phyloP scores from a whole-genome alignment of 2,888 invertebrate genomes.

The Drosophila pegasa region DNA sequence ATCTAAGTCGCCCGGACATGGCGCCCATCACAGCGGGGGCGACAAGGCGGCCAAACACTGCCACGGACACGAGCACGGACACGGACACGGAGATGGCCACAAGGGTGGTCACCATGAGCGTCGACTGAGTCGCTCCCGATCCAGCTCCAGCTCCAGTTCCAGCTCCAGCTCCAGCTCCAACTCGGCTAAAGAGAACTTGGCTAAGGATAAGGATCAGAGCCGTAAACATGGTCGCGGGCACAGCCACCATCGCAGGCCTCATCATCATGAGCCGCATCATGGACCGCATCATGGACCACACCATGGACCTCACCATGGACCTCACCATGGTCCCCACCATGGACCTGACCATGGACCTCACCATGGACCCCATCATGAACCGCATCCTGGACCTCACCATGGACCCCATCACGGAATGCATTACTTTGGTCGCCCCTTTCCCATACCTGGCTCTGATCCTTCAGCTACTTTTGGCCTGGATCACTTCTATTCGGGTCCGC shows the following conservation, averaged over 20 bases:
- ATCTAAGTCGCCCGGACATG: slow-evolving; percentile 38
- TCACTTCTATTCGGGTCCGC: too few species aligned
- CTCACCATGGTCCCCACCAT: slow-evolving; percentile 3
- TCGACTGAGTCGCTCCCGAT: slow-evolving; percentile 46
- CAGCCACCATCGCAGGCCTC: slow-evolving; percentile 11
- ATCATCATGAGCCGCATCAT: slow-evolving; percentile 8
- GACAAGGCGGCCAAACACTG: slow-evolving; percentile 19
- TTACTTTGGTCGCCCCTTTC: too few species aligned
- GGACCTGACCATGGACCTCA: slow-evolving; percentile 13
- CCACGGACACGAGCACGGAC: slow-evolving; percentile 39
- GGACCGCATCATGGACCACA: slow-evolving; percentile 1
- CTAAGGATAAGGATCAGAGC: slow-evolving; percentile 17
- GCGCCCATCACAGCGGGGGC: slow-evolving; percentile 31
- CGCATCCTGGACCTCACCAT: slow-evolving; percentile 1
- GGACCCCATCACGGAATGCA: slow-evolving; percentile 9
- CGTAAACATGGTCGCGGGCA: background rate
- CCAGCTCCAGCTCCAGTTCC: slow-evolving; percentile 37
- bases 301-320: slow-evolving; percentile 13
- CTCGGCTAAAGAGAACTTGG: too few species aligned
- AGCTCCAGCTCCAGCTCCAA: slow-evolving; percentile 44
- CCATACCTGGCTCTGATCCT: too few species aligned
- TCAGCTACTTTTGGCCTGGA: too few species aligned
- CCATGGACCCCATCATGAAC: slow-evolving; percentile 9
- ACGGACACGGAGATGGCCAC: slow-evolving; percentile 65
- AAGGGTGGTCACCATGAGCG: slow-evolving; percentile 52